Evolutionary conservation across 2,888 invertebrate species (phyloP), one percentile per base, ranked within the genome.

Genomic region (Calliopum simillimum): DNA sequence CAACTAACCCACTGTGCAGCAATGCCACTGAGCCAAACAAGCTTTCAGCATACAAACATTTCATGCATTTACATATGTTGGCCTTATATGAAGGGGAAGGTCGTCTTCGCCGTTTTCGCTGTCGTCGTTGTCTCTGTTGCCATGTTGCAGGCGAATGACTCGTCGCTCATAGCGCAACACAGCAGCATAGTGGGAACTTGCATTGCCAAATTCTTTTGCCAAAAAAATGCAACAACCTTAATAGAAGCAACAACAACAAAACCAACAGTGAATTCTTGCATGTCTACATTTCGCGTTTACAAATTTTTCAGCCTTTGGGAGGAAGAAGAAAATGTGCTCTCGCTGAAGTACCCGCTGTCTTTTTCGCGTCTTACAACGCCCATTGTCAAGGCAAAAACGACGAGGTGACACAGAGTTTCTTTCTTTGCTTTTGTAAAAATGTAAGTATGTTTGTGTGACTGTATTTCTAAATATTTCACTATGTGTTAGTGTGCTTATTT

Each of bases 161-260:
- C 53, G 53, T 53, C 19, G 19, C 19, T 12, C 12, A 21, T n/a
- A n/a, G n/a, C 53, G 53, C 19, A 19, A 4, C 16, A 51, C 12
- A 53, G n/a, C n/a, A n/a, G 19, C 21, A 12, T 12, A 53, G 23
- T 21, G 33, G n/a, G n/a, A n/a, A n/a, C n/a, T 44, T 14, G 12
- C 46, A 25, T 53, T 61, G 65, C 66, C 62, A 66, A 58, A 43
- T 53, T 41, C 33, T 56, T 47, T 62, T 63, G 70, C 70, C 70
- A 71, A 71, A 33, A 71, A 71, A 67, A 56, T 23, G 55, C 25
- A 51, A 55, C 53, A 70, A 43, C 13, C 46, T 46, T 16, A 47
- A 3, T 16, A 66, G 44, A 16, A 56, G n/a, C 46, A 63, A 23
- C 65, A 41, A 14, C 19, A 61, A 56, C 53, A 46, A 62, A 44